Base-by-base conservation (phyloP, 2,113 vertebrate species). In the Sphaerodactylus townsendi region DNA sequence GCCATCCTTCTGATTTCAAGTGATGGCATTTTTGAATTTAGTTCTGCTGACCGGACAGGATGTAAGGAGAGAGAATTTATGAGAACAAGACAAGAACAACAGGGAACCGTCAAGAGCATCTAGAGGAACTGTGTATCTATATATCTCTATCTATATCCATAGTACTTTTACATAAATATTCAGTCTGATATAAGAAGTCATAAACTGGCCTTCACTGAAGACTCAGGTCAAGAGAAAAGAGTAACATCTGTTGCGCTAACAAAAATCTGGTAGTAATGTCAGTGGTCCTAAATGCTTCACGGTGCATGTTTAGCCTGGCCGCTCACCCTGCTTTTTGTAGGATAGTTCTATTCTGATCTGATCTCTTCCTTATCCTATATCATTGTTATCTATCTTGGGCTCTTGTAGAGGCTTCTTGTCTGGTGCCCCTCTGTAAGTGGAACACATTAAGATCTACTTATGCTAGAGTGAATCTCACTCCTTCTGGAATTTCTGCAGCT, bases 21-120 rank as follows among this genome's bases (percentile, higher is more conserved):
- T 70, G 79, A 90, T 78, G 21, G 73, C 75, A 85, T 91, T 81
- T 91, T 92, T 87, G 70, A 86, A 91, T 76, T 87, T 84, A 93
- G 10, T 91, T n/a, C 85, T 87, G 68, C 66, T 93, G 84, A 92
- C 87, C 91, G 86, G 84, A 77, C 88, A 87, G 35, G 46, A 41
- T 91, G 93, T 90, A 93, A 77, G 69, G 85, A 59, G 68, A 82
- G 25, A 66, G n/a, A 90, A 83, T 92, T 94, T 91, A 91, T 92
- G 93, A 89, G 91, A 59, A 89, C 77, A 92, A 65, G 89, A 90
- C 77, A 92, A 65, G 4, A 85, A 78, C 77, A 92, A 79, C 1
- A 88, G 37, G 66, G 89, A 71, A 62, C 14, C 71, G 50, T 68
- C 21, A 25, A 14, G 66, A 88, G 80, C 62, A 19, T 76, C 59